phyloP scores from a whole-genome alignment of 2,797 vertebrate genomes.

The Limosa lapponica region DNA sequence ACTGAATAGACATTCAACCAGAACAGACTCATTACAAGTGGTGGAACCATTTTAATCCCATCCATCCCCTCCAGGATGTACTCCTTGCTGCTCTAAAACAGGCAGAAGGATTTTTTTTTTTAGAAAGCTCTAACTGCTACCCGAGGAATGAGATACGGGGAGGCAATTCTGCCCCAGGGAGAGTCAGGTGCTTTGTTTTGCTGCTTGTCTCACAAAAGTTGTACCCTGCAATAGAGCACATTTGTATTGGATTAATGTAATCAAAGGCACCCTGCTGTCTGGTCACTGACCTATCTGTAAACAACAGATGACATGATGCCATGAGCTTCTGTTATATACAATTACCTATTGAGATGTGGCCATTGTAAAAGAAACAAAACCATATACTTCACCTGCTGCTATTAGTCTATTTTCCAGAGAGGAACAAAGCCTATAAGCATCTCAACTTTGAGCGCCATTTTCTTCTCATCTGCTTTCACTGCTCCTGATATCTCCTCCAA shows the following conservation, averaged over 20 bases:
- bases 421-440: background rate
- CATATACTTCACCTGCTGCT: background rate
- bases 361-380: background rate
- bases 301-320: conserved; percentile 14
- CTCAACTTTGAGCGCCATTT: background rate
- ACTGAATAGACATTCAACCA: background rate
- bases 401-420: background rate
- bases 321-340: background rate
- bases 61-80: background rate
- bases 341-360: background rate
- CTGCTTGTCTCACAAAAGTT: background rate
- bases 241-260: background rate
- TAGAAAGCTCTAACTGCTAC: background rate
- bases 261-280: conserved; percentile 51
- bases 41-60: background rate
- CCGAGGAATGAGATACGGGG: background rate
- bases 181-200: background rate
- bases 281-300: conserved; percentile 28
- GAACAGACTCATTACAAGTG: background rate
- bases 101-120: background rate
- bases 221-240: background rate
- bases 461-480: background rate
- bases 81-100: background rate
- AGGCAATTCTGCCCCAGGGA: background rate
- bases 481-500: background rate